Conservation (phyloP, 2,888 invertebrate species). For the Rhimphoctona megacephalus region DNA sequence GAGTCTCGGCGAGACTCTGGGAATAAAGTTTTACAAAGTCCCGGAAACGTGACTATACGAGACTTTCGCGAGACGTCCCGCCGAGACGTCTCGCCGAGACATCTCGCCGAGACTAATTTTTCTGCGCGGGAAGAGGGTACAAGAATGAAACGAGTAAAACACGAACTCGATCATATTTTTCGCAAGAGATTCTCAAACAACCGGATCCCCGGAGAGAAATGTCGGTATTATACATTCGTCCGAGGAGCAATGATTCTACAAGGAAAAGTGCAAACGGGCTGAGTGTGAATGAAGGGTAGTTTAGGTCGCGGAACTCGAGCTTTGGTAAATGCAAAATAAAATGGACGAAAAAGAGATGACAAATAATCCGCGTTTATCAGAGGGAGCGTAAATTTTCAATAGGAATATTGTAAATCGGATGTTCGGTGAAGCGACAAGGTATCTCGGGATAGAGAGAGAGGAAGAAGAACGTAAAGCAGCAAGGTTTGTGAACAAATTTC, state of each 20-base stretch:
- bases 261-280: background rate
- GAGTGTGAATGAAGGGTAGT: slow-evolving; percentile 5
- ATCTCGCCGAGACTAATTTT: too few species aligned
- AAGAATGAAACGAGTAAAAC: background rate
- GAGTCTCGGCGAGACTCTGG: too few species aligned
- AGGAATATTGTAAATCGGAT: slow-evolving; percentile 77
- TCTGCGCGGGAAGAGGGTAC: too few species aligned
- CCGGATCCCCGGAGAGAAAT: background rate
- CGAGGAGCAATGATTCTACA: background rate
- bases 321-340: background rate
- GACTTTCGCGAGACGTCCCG: too few species aligned
- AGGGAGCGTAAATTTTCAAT: slow-evolving; percentile 78
- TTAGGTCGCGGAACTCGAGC: background rate
- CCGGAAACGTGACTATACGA: too few species aligned
- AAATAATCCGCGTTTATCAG: slow-evolving; percentile 34
- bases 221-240: background rate
- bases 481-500: slow-evolving; percentile 26
- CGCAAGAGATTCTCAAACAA: background rate
- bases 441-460: slow-evolving; percentile 52
- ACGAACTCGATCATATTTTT: slow-evolving; percentile 5
- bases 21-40: too few species aligned
- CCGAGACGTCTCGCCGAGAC: too few species aligned
- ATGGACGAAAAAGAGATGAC: slow-evolving; percentile 36
- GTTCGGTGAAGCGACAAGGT: slow-evolving; percentile 76
- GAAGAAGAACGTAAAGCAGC: background rate